phyloP scores from a whole-genome alignment of 1,140 invertebrate genomes.

The Penaeus japonicus region DNA sequence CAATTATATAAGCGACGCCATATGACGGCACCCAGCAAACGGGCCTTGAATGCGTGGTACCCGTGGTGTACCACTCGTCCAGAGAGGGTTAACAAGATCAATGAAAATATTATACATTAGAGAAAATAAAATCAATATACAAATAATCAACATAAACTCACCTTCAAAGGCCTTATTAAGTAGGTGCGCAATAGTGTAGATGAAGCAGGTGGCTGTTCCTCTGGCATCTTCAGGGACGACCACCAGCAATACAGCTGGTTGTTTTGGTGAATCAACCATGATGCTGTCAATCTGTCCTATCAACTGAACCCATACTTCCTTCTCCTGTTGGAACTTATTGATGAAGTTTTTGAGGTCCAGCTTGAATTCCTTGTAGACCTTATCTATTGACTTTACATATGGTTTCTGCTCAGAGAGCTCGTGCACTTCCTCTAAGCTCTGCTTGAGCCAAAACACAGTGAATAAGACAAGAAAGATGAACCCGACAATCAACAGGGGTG shows the following conservation, averaged over 20 bases:
- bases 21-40: no score
- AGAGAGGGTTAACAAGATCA: no score
- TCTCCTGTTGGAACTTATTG: neutral
- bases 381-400: neutral
- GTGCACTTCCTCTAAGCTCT: neutral
- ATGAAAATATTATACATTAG: no score
- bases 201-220: slow-evolving; percentile 35
- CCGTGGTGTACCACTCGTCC: no score
- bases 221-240: slow-evolving; percentile 44
- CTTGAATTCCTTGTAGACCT: slow-evolving; percentile 34
- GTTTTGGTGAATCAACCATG: slow-evolving; percentile 17
- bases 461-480: no score
- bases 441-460: no score
- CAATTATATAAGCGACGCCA: no score
- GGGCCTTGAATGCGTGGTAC: no score
- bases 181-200: slow-evolving; percentile 13
- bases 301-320: slow-evolving; percentile 28
- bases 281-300: slow-evolving; percentile 27
- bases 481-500: no score
- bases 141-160: neutral
- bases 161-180: slow-evolving; percentile 53
- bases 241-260: slow-evolving; percentile 41
- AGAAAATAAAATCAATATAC: neutral
- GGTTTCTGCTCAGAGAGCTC: neutral
- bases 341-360: neutral